phyloP scores from a whole-genome alignment of 2,113 vertebrate genomes.

The Chionomys nivalis region DNA sequence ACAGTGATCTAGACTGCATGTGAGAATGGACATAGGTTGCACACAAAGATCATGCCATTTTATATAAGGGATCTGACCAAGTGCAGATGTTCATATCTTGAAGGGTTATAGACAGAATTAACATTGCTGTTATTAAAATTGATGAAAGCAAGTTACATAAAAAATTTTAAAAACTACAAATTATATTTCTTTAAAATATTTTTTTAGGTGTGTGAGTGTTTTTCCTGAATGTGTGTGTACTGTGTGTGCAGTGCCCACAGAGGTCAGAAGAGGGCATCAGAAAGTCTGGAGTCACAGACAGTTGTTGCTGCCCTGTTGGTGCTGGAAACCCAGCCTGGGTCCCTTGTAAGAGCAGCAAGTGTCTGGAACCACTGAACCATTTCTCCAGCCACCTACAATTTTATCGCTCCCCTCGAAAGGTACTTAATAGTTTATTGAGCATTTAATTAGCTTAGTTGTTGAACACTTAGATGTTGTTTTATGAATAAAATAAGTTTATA shows the following conservation, averaged over 20 bases:
- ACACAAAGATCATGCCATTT: neutral
- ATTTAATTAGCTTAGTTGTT: slow-evolving; percentile 38
- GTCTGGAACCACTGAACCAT: neutral
- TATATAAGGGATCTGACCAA: neutral
- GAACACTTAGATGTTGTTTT: neutral
- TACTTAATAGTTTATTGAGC: neutral
- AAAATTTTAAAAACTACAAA: neutral
- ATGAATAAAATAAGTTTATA: slow-evolving; percentile 25
- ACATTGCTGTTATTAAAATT: slow-evolving; percentile 39
- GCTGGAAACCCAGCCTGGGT: neutral
- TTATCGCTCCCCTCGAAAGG: neutral
- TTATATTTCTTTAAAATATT: neutral
- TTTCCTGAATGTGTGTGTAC: neutral
- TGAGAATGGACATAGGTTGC: neutral
- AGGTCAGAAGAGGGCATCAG: neutral
- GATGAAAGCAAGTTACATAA: slow-evolving; percentile 15
- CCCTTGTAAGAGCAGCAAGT: neutral
- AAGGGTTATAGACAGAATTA: neutral
- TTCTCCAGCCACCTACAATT: neutral
- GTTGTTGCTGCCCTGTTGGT: neutral
- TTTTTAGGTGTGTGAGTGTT: neutral
- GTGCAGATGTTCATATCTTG: neutral
- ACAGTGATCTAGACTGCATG: neutral
- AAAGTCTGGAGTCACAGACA: neutral
- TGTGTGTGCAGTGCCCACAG: neutral